Base-by-base conservation (phyloP, 2,113 vertebrate species). In the Poecile atricapillus region DNA sequence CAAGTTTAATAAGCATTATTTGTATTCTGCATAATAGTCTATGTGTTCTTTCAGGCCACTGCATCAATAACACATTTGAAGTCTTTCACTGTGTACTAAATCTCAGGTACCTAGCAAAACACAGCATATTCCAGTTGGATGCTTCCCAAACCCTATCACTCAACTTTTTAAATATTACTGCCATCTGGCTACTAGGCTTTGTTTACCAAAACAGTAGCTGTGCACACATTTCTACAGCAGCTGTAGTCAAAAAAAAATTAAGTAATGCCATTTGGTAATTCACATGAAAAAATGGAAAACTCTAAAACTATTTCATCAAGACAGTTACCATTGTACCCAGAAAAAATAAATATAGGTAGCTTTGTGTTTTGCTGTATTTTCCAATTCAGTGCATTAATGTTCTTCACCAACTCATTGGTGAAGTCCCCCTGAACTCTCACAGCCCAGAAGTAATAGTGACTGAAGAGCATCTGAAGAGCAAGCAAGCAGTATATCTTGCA, bases 191-290 rank as follows among this genome's bases (percentile, higher is more conserved):
- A 94, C 96, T 93, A 96, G 86, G 89, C 76, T 96, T 93, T 97
- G 78, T 97, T 98, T 97, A 97, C 89, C 77, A 95, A 96, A 98
- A 98, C 96, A 98, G 96, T 96, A 94, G 95, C 95, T 97, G 67
- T 75, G 78, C 93, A 95, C 86, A 97, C 80, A 96, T 91, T 97
- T 97, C 90, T 92, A 81, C 49, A 97, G 79, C 90, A 97, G 92
- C 67, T 97, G 94, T 79, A 97, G 75, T 96, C 0, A 52, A 81
- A 95, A 75, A 84, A 96, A 69, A 60, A 58, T 59, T 62, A 96
- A 95, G 77, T 80, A 71, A 86, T 80, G 86, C 41, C 89, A 97
- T 90, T 97, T 97, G 77, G 62, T 89, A 96, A 94, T 24, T 92
- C 47, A 85, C 41, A 52, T 35, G 15, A 6, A 70, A 89, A 63